Evolutionary conservation across 2,888 invertebrate genomes (phyloP).

Genomic region (Dolichopus griseipennis): DNA sequence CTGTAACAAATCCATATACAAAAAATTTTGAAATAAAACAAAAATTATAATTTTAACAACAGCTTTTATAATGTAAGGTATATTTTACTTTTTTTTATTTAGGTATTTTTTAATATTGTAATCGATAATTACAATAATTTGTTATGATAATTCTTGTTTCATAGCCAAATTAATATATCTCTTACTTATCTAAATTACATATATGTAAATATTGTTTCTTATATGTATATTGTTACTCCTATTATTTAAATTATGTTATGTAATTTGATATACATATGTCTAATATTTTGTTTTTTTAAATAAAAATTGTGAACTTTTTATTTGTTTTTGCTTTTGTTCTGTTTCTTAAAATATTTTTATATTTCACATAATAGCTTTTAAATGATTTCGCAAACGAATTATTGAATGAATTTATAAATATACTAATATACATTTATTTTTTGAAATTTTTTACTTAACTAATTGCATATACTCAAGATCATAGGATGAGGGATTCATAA

Average conservation of each 20-base stretch:
- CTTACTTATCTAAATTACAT: background rate
- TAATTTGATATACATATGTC: too few species aligned
- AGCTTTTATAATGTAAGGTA: conserved; percentile 8
- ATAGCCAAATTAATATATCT: background rate
- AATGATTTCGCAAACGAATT: too few species aligned
- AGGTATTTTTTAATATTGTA: background rate
- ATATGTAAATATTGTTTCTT: background rate
- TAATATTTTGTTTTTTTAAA: background rate
- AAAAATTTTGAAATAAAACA: background rate
- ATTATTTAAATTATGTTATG: too few species aligned
- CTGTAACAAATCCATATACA: background rate
- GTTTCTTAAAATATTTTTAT: background rate
- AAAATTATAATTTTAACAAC: conserved; percentile 1
- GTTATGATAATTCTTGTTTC: background rate
- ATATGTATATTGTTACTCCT: background rate
- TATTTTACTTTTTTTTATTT: background rate
- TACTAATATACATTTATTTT: too few species aligned
- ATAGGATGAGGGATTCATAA: too few species aligned
- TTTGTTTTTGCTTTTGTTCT: background rate
- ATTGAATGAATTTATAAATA: too few species aligned
- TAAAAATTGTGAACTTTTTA: background rate
- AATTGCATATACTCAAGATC: too few species aligned
- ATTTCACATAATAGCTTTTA: too few species aligned
- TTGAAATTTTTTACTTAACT: too few species aligned
- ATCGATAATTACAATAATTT: background rate